Evolutionary conservation across 1,140 invertebrate species (phyloP), one percentile per base, ranked within the genome.

Genomic region (Diabrotica undecimpunctata): DNA sequence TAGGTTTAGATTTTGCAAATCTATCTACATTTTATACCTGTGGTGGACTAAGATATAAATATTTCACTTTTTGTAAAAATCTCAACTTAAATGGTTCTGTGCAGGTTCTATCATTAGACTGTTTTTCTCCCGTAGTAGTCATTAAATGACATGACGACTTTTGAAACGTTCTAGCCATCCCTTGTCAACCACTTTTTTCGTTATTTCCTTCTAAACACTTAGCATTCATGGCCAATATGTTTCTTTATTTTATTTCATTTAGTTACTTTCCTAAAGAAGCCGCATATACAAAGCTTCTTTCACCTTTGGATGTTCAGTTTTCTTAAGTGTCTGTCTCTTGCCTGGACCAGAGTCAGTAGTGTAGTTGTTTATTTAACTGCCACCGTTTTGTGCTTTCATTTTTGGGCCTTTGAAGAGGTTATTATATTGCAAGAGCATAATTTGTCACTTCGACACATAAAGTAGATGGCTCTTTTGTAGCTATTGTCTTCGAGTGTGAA

Each of bases 1-100:
- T 72, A 58, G 78, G 79, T 54, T 80, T 68, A n/a, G n/a, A n/a
- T n/a, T n/a, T n/a, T n/a, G 72, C 75, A 61, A 74, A 79, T 73
- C 80, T 77, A 64, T 81, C 79, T 3, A 75, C 77, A 62, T 81
- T 80, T 61, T 79, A 80, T 41, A 81, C 66, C 67, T 75, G 71
- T 65, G 71, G 71, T 46, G 68, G 74, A 55, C 35, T 61, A n/a
- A n/a, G n/a, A n/a, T n/a, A n/a, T n/a, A n/a, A n/a, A n/a, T n/a
- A n/a, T n/a, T n/a, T n/a, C n/a, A n/a, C n/a, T n/a, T n/a, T n/a
- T n/a, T n/a, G n/a, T n/a, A n/a, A n/a, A n/a, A n/a, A n/a, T n/a
- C n/a, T n/a, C n/a, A n/a, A n/a, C n/a, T 66, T 64, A 66, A 64
- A 66, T 41, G 65, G 61, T 41, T 66, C 61, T 56, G 58, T 63